Evolutionary conservation across 2,113 vertebrate species (phyloP).

Genomic region (Cathartes aura): DNA sequence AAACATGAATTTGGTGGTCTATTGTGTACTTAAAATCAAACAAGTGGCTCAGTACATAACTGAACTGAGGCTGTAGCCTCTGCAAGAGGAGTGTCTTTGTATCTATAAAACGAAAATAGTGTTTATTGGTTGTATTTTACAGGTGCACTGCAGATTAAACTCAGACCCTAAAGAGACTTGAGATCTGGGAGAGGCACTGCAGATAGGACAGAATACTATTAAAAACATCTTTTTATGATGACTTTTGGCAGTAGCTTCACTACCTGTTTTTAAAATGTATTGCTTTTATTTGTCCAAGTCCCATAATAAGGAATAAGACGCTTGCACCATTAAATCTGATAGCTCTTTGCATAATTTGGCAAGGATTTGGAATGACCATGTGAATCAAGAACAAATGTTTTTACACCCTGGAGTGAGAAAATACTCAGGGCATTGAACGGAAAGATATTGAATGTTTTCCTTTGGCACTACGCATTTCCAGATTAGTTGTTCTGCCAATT

Average conservation of each 20-base stretch:
- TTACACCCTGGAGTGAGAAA: slow-evolving; percentile 38
- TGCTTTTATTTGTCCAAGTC: slow-evolving; percentile 27
- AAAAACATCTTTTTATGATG: neutral
- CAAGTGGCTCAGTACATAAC: neutral
- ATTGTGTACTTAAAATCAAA: neutral
- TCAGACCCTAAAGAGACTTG: neutral
- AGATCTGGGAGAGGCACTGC: neutral
- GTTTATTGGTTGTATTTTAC: neutral
- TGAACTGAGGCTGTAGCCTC: neutral
- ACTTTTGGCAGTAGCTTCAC: neutral
- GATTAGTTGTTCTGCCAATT: slow-evolving; percentile 29
- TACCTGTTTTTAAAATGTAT: neutral
- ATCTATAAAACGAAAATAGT: neutral
- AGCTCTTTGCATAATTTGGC: slow-evolving; percentile 41
- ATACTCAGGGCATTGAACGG: neutral
- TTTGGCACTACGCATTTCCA: neutral
- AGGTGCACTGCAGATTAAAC: neutral
- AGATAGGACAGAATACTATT: neutral
- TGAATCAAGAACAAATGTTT: slow-evolving; percentile 53
- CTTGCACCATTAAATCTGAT: slow-evolving; percentile 22
- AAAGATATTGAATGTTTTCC: slow-evolving; percentile 37
- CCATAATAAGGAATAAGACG: neutral
- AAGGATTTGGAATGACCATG: neutral
- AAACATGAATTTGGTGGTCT: neutral
- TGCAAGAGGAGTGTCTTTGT: fast-evolving